A percentile compares a stretch with the other conserved stretches of the same genome.
phyloP scores from a whole-genome alignment of 2,113 vertebrate genomes.

The Gallinago undulata region DNA sequence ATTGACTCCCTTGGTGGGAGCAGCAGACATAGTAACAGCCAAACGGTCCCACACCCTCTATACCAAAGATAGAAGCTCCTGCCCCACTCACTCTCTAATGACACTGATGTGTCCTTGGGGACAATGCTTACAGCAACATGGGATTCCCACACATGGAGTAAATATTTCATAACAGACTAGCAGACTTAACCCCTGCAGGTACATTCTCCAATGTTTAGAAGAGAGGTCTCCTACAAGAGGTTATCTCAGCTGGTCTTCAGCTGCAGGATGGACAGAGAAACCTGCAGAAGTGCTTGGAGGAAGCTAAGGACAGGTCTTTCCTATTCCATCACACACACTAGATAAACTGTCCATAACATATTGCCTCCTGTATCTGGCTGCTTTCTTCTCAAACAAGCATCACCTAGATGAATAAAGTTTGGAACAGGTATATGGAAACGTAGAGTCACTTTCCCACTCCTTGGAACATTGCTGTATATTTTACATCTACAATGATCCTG shows the following conservation, averaged over 20 bases:
- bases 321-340: neutral
- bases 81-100: neutral
- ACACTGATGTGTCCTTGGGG: neutral
- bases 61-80: neutral
- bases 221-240: neutral
- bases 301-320: neutral
- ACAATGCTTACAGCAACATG: neutral
- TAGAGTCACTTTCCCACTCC: neutral
- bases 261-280: constrained; percentile 36
- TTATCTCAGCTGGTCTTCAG: constrained; percentile 29
- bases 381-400: neutral
- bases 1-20: neutral
- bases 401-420: neutral
- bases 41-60: neutral
- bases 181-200: neutral
- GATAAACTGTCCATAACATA: neutral
- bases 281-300: neutral
- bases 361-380: neutral
- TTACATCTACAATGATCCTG: neutral
- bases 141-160: neutral
- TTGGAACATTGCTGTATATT: neutral
- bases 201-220: neutral
- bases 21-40: neutral
- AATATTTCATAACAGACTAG: neutral
- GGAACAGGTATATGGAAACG: neutral